These are phyloP conservation scores for Chironomus striatipennis DNA, from an alignment of 1,140 invertebrate species.

Conservation along the genomic window DNA sequence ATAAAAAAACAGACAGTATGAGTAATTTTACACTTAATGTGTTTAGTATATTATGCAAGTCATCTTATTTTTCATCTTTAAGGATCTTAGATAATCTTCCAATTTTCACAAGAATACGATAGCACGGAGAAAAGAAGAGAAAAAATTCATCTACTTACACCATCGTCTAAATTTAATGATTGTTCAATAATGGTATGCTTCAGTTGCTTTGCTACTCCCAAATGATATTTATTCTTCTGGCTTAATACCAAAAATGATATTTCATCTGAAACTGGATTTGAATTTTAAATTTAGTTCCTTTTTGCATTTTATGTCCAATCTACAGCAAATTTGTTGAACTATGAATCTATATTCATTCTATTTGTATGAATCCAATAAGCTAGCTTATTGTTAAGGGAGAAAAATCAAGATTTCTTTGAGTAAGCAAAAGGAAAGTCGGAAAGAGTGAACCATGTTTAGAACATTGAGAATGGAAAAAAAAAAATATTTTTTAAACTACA, in stretches of 20 bases:
- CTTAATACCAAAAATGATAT: conserved; percentile 39
- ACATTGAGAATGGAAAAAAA: too few species aligned
- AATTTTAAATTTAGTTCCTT: conserved; percentile 7
- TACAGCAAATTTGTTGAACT: background rate
- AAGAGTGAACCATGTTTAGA: too few species aligned
- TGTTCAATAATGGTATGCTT: conserved; percentile 34
- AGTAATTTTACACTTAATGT: background rate
- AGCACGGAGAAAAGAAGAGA: background rate
- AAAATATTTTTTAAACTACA: too few species aligned
- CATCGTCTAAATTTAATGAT: conserved; percentile 32
- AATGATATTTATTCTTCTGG: conserved; percentile 40
- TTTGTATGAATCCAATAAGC: too few species aligned
- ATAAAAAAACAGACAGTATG: background rate
- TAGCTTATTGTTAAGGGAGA: background rate
- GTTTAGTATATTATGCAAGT: background rate
- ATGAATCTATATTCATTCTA: background rate
- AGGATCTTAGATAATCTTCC: background rate
- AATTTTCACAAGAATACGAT: background rate
- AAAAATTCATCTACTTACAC: conserved; percentile 23
- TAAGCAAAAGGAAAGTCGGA: background rate
- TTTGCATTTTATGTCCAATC: background rate
- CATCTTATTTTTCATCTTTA: conserved; percentile 4
- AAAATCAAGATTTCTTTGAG: background rate
- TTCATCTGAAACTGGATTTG: conserved; percentile 33
- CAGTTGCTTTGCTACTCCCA: conserved; percentile 36